phyloP scores from a whole-genome alignment of 64 coral and sea anemone genomes.

The Pachyseris speciosa region DNA sequence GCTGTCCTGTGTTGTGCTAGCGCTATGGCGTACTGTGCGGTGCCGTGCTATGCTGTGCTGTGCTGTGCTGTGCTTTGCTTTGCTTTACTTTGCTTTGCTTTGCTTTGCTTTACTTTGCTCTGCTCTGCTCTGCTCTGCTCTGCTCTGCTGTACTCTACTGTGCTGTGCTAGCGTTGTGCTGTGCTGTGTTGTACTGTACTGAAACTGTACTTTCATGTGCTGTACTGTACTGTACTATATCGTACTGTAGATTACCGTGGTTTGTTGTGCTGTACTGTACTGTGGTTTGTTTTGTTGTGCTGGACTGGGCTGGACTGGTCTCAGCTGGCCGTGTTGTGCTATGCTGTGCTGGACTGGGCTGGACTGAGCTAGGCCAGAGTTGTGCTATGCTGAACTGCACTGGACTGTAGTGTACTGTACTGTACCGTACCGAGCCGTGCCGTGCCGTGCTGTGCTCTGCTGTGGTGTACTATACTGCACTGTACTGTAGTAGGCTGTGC shows the following conservation, averaged over 20 bases:
- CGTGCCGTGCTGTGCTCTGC: constrained; percentile 51
- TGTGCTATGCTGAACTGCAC: constrained; percentile 5
- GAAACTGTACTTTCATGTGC: neutral
- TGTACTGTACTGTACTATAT: constrained; percentile 15
- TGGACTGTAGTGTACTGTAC: neutral
- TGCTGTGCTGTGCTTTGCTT: no score
- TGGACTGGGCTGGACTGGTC: constrained; percentile 12
- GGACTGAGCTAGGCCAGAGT: constrained; percentile 14
- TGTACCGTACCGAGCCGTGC: constrained; percentile 49
- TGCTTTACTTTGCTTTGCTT: constrained; percentile 10
- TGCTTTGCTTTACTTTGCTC: neutral
- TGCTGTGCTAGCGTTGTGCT: no score
- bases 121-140: no score
- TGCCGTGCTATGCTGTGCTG: constrained; percentile 36
- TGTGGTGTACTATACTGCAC: constrained; percentile 54
- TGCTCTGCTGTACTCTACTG: no score
- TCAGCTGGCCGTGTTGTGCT: neutral
- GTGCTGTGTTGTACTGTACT: neutral
- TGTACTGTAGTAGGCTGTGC: constrained; percentile 51
- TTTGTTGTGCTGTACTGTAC: constrained; percentile 30
- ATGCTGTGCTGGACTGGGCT: neutral
- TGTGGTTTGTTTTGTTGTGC: constrained; percentile 29
- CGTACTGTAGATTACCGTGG: constrained; percentile 13
- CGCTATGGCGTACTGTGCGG: constrained; percentile 16
- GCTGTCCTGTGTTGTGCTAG: constrained; percentile 27